Evolutionary conservation across 2,888 invertebrate species (phyloP).

Genomic region (Rambutsinella grinnellia): DNA sequence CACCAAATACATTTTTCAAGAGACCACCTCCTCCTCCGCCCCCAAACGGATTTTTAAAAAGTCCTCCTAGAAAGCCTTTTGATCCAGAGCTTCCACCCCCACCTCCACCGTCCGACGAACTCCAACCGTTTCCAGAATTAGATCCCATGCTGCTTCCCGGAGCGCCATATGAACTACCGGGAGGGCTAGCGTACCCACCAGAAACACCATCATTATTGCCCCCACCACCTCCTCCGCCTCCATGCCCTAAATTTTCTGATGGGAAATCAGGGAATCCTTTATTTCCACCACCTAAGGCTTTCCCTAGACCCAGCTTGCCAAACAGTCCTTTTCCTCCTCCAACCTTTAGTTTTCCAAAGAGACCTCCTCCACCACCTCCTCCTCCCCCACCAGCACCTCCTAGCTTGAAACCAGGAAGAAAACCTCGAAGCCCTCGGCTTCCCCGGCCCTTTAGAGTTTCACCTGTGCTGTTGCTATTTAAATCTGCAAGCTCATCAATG

Average conservation of each 20-base stretch:
- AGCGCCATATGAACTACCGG: no score
- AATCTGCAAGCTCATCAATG: no score
- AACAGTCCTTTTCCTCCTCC: conserved; percentile 10
- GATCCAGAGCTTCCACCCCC: background rate
- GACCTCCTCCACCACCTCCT: background rate
- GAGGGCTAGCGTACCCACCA: background rate
- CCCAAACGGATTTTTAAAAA: conserved; percentile 16
- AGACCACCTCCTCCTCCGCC: background rate
- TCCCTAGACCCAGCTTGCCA: background rate
- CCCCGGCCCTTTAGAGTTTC: background rate
- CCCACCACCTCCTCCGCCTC: background rate
- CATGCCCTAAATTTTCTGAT: background rate
- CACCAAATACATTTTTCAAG: conserved; percentile 5
- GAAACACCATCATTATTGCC: background rate
- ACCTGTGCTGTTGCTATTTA: background rate
- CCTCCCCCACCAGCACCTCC: background rate
- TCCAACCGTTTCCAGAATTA: background rate
- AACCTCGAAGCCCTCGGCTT: background rate
- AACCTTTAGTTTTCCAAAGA: no score
- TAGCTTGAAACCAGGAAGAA: background rate
- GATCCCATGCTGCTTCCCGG: background rate
- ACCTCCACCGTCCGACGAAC: background rate
- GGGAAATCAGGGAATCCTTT: background rate
- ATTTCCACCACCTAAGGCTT: background rate
- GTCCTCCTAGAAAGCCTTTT: conserved; percentile 1